Conservation (phyloP, 2,888 invertebrate genomes). For the Nezara viridula region DNA sequence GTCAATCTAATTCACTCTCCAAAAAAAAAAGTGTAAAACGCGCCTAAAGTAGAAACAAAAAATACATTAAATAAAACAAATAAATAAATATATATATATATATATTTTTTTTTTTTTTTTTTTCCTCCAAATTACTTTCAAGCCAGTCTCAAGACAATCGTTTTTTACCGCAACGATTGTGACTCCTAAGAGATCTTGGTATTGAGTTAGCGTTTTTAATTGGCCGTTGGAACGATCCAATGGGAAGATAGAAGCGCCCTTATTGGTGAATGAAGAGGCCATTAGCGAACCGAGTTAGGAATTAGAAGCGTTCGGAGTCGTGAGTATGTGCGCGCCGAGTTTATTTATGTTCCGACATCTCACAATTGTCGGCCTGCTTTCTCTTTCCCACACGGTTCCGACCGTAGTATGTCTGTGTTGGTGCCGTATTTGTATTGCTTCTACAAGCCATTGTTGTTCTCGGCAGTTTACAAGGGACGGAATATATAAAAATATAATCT, state of each 20-base stretch:
- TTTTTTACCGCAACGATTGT: neutral
- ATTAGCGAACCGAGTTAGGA: slow-evolving; percentile 14
- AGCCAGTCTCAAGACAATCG: neutral
- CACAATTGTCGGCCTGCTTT: neutral
- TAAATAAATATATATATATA: too few relatives aligned
- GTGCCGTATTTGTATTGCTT: neutral
- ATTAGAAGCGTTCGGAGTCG: slow-evolving; percentile 11
- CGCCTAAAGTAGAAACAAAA: too few relatives aligned
- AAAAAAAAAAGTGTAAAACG: too few relatives aligned
- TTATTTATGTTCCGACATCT: neutral
- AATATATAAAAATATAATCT: too few relatives aligned
- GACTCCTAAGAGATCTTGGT: neutral
- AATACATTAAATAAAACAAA: too few relatives aligned
- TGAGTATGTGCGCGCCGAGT: slow-evolving; percentile 7
- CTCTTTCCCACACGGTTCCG: slow-evolving; percentile 26
- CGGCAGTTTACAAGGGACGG: neutral
- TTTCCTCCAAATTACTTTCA: neutral
- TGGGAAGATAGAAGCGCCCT: neutral
- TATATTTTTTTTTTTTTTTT: too few relatives aligned
- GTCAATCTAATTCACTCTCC: too few relatives aligned
- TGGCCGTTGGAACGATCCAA: neutral
- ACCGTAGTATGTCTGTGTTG: neutral
- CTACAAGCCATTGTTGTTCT: neutral
- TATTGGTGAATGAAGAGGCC: slow-evolving; percentile 28
- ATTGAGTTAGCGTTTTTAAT: slow-evolving; percentile 15